A percentile compares a stretch with the other conserved stretches of the same genome.
Evolutionary conservation across 2,888 invertebrate genomes (phyloP).

Genomic region (Drosophila monieri): DNA sequence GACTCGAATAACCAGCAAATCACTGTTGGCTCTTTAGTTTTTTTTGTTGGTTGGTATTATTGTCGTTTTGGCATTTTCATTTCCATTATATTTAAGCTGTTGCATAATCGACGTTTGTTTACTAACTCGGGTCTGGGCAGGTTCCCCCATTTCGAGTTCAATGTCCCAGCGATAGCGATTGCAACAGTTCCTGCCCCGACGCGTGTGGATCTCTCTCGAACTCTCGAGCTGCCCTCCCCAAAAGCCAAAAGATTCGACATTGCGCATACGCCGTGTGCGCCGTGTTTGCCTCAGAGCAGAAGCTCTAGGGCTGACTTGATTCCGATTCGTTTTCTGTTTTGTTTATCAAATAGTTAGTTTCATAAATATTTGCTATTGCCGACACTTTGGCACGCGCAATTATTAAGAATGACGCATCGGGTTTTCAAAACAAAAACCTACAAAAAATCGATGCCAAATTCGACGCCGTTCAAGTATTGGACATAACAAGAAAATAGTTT

Average conservation of each 20-base stretch:
- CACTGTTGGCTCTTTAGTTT: constrained; percentile 13
- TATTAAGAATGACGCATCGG: constrained; percentile 75
- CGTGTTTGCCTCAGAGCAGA: not conserved
- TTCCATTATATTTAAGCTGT: constrained; percentile 76
- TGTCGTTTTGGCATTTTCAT: constrained; percentile 70
- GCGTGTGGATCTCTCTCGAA: constrained; percentile 72
- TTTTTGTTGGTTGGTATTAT: constrained; percentile 28
- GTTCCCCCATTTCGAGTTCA: constrained; percentile 74
- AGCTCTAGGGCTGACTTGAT: constrained; percentile 4
- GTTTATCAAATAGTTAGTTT: constrained; percentile 52
- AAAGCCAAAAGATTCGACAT: constrained; percentile 7
- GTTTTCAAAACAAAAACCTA: constrained; percentile 48
- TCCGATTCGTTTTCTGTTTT: constrained; percentile 27
- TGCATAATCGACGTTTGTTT: constrained; percentile 76
- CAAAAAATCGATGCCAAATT: constrained; percentile 67
- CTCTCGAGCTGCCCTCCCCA: constrained; percentile 1
- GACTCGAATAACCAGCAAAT: constrained; percentile 25
- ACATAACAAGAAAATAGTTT: constrained; percentile 77
- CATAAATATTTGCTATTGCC: constrained; percentile 57
- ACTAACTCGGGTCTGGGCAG: constrained; percentile 65
- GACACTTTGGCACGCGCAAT: constrained; percentile 66
- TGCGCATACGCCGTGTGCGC: constrained; percentile 63
- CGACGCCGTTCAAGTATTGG: constrained; percentile 41
- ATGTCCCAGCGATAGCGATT: constrained; percentile 70
- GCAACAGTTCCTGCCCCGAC: constrained; percentile 70